Percentiles rank a stretch among this genome's conserved stretches.
Conservation (phyloP, 1,140 invertebrate species). For the Dendrolimus kikuchii region DNA sequence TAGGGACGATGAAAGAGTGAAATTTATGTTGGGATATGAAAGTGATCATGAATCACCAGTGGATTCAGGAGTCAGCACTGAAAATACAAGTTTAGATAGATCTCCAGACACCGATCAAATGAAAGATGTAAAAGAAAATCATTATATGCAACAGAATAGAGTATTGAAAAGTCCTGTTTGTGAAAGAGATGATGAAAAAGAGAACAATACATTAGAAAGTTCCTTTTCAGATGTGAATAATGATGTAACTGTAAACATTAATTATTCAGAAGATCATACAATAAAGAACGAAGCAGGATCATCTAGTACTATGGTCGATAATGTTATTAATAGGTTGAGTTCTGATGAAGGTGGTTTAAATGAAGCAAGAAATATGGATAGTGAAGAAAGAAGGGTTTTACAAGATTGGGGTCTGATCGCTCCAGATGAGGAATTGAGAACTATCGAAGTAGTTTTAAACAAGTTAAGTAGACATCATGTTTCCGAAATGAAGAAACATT, state of each 20-base stretch:
- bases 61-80: constrained; percentile 81
- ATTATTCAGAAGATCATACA: constrained; percentile 41
- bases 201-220: constrained; percentile 44
- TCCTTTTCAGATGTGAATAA: constrained; percentile 48
- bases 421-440: constrained; percentile 35
- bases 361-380: constrained; percentile 21
- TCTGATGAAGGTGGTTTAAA: constrained; percentile 32
- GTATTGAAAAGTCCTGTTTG: constrained; percentile 43
- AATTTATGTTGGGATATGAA: constrained; percentile 65
- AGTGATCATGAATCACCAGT: constrained; percentile 72
- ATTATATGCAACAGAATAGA: constrained; percentile 62
- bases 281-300: constrained; percentile 59
- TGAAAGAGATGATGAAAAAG: constrained; percentile 35
- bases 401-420: constrained; percentile 31
- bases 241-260: constrained; percentile 53
- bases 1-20: constrained; percentile 66
- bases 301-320: constrained; percentile 37
- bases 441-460: constrained; percentile 46
- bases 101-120: constrained; percentile 72
- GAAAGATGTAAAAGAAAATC: constrained; percentile 47
- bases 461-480: constrained; percentile 46
- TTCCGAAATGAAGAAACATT: constrained; percentile 34
- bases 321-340: constrained; percentile 45
- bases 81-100: constrained; percentile 79
- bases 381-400: constrained; percentile 11